A percentile compares a stretch with the other conserved stretches of the same genome.
Evolutionary conservation across 2,888 invertebrate species (phyloP).

Genomic region (Pinctada fucata): DNA sequence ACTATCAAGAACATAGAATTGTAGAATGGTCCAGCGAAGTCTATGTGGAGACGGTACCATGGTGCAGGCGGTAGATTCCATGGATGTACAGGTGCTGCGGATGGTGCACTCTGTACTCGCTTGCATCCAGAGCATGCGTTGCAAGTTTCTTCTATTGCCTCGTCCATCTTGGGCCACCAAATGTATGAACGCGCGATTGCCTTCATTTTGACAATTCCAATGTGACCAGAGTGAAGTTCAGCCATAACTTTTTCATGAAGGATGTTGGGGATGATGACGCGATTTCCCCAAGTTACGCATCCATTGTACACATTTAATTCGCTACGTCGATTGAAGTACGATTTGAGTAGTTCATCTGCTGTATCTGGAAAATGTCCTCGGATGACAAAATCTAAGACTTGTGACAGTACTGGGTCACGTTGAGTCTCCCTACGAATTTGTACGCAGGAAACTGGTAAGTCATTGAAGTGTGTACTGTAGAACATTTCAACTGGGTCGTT

Average conservation of each 20-base stretch:
- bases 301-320: slow-evolving; percentile 36
- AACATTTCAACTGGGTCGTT: slow-evolving; percentile 31
- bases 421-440: slow-evolving; percentile 37
- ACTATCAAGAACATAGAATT: slow-evolving; percentile 41
- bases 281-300: slow-evolving; percentile 41
- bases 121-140: slow-evolving; percentile 38
- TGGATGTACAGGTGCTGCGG: slow-evolving; percentile 53
- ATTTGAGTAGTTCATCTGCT: slow-evolving; percentile 13
- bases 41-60: slow-evolving; percentile 76
- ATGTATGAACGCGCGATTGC: slow-evolving; percentile 58
- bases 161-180: slow-evolving; percentile 60
- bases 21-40: slow-evolving; percentile 73
- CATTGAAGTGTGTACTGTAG: slow-evolving; percentile 34
- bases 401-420: slow-evolving; percentile 32
- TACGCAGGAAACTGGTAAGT: slow-evolving; percentile 37
- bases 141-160: slow-evolving; percentile 51
- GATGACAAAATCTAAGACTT: slow-evolving; percentile 23
- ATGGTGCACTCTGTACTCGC: slow-evolving; percentile 42
- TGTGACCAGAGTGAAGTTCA: slow-evolving; percentile 60
- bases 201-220: slow-evolving; percentile 64
- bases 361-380: slow-evolving; percentile 10
- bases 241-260: slow-evolving; percentile 34
- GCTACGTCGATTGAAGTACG: slow-evolving; percentile 26
- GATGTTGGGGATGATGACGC: slow-evolving; percentile 33
- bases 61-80: slow-evolving; percentile 62